Evolutionary conservation across 2,113 vertebrate species (phyloP).

Genomic region (Orthonyx spaldingii): DNA sequence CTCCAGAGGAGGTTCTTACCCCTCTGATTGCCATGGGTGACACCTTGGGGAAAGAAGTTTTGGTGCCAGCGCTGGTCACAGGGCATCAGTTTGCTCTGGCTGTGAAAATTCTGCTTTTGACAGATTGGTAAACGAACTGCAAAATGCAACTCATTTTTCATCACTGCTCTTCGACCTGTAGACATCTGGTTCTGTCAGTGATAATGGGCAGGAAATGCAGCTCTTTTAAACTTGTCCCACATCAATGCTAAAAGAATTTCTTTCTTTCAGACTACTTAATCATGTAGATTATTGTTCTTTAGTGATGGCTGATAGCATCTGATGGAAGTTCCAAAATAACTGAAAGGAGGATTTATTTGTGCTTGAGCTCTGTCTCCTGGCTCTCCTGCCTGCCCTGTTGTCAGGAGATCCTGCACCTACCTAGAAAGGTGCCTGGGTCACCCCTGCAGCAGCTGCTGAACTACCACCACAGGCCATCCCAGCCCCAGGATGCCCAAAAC

Average conservation of each 20-base stretch:
- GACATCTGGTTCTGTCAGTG: not conserved
- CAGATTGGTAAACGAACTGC: not conserved
- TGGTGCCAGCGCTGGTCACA: accelerated
- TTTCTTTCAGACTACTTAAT: not conserved
- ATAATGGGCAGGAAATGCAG: not conserved
- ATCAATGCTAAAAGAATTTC: not conserved
- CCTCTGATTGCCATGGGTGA: not conserved
- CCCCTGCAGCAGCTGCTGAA: not conserved
- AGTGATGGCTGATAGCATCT: not conserved
- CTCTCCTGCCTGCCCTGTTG: not conserved
- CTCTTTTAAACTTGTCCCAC: not conserved
- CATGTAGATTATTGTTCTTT: not conserved
- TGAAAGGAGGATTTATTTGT: not conserved
- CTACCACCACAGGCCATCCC: not conserved
- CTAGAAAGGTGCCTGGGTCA: not conserved
- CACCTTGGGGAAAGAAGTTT: not conserved
- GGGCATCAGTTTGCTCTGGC: not conserved
- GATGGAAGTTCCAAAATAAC: not conserved
- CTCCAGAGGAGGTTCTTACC: not conserved
- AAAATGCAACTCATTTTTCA: not conserved
- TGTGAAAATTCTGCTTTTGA: not conserved
- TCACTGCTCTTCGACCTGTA: not conserved
- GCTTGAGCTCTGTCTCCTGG: not conserved
- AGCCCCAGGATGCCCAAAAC: not conserved
- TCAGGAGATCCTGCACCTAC: not conserved